phyloP scores from a whole-genome alignment of 2,113 vertebrate genomes.

The Plecotus auritus region DNA sequence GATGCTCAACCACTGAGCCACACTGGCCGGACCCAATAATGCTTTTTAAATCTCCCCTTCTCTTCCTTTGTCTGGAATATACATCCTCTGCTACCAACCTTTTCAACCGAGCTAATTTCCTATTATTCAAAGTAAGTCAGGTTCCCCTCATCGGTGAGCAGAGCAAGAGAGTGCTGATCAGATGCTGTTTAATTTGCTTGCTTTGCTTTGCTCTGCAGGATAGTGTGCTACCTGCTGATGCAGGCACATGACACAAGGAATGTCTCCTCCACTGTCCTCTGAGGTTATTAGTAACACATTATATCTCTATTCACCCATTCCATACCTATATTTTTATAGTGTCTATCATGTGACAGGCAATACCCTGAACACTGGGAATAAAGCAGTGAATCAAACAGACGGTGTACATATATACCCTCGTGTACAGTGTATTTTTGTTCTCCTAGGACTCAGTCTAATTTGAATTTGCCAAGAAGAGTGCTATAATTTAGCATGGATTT shows the following conservation, averaged over 20 bases:
- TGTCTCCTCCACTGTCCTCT: neutral
- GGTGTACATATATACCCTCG: neutral
- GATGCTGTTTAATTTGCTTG: neutral
- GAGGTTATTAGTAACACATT: neutral
- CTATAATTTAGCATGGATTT: conserved; percentile 7
- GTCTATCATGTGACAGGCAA: neutral
- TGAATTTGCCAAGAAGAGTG: conserved; percentile 18
- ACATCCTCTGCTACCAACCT: neutral
- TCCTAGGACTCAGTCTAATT: neutral
- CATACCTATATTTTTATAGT: conserved; percentile 26
- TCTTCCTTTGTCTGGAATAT: neutral
- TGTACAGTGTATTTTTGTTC: neutral
- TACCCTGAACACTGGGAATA: neutral
- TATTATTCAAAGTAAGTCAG: neutral
- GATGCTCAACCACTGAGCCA: too few species aligned
- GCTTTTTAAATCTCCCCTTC: neutral
- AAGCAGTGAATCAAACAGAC: neutral
- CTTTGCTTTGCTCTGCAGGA: neutral
- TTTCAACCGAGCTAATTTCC: neutral
- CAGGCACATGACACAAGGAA: neutral
- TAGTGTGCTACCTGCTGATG: neutral
- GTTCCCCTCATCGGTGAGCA: neutral
- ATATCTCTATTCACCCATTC: neutral
- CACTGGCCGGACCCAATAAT: neutral
- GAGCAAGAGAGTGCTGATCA: neutral